A percentile compares a stretch with the other conserved stretches of the same genome.
Evolutionary conservation across 2,113 vertebrate genomes (phyloP).

Genomic region (Platichthys flesus): DNA sequence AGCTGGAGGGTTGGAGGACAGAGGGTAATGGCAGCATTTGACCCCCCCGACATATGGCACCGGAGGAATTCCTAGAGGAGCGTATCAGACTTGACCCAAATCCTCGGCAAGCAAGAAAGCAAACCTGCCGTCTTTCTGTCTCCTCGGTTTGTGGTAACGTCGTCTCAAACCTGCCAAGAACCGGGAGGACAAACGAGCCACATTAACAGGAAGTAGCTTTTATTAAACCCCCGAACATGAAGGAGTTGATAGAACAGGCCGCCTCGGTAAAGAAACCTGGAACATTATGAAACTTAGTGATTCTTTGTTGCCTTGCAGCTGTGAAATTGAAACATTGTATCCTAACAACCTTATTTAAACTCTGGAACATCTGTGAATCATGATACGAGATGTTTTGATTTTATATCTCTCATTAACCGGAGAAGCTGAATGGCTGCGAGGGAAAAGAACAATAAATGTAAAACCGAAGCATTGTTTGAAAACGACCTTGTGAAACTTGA

Average conservation of each 20-base stretch:
- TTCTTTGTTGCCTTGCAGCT: not conserved
- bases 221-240: not conserved
- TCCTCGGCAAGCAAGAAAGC: conserved; percentile 39
- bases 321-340: not conserved
- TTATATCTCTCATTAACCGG: not conserved
- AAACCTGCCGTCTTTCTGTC: not conserved
- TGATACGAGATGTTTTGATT: not conserved
- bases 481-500: no score
- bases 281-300: no score
- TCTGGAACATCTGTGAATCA: not conserved
- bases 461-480: no score
- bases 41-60: conserved; percentile 54
- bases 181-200: no score
- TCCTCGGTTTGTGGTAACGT: not conserved
- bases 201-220: not conserved
- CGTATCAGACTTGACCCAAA: conserved; percentile 52
- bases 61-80: conserved; percentile 48
- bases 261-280: no score
- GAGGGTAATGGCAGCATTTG: conserved; percentile 45
- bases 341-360: not conserved
- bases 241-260: not conserved
- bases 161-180: not conserved
- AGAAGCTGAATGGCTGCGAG: not conserved
- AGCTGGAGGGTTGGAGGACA: conserved; percentile 49
- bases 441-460: no score